Percentiles rank a stretch among this genome's conserved stretches.
Conservation (phyloP, 1,140 invertebrate genomes). For the Druon quercuslanigerum region DNA sequence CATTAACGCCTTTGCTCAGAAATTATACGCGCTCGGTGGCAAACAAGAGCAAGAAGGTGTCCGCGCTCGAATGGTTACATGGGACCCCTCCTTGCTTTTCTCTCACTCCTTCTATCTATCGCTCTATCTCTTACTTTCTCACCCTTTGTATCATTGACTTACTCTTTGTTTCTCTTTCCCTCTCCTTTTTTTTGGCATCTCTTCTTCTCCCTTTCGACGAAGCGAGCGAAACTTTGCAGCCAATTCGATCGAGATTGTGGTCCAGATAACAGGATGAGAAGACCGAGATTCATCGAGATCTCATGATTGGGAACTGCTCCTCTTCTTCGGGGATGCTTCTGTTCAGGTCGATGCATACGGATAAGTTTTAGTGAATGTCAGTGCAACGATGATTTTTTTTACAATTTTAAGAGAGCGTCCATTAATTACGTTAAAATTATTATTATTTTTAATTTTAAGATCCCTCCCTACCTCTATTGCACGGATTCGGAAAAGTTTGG, state of each 20-base stretch:
- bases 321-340: conserved; percentile 9
- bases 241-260: conserved; percentile 58
- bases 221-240: conserved; percentile 56
- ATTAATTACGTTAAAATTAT: too few relatives aligned
- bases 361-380: not conserved
- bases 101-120: conserved; percentile 33
- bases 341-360: not conserved
- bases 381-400: too few relatives aligned
- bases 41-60: conserved; percentile 75
- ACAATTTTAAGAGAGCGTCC: too few relatives aligned
- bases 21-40: conserved; percentile 74
- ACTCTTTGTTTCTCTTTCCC: conserved; percentile 43
- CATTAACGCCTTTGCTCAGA: conserved; percentile 75
- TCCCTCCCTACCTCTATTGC: too few relatives aligned
- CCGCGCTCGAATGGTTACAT: conserved; percentile 61
- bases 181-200: conserved; percentile 31
- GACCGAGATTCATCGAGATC: conserved; percentile 54
- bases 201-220: conserved; percentile 51
- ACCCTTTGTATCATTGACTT: conserved; percentile 14
- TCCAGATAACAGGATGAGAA: conserved; percentile 48
- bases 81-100: conserved; percentile 50
- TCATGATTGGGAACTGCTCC: conserved; percentile 43
- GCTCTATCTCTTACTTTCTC: conserved; percentile 42
- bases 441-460: too few relatives aligned
- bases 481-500: too few relatives aligned